Percentiles rank a stretch among this genome's conserved stretches.
Evolutionary conservation across 1,140 invertebrate species (phyloP).

Genomic region (Meloidogyne hapla): DNA sequence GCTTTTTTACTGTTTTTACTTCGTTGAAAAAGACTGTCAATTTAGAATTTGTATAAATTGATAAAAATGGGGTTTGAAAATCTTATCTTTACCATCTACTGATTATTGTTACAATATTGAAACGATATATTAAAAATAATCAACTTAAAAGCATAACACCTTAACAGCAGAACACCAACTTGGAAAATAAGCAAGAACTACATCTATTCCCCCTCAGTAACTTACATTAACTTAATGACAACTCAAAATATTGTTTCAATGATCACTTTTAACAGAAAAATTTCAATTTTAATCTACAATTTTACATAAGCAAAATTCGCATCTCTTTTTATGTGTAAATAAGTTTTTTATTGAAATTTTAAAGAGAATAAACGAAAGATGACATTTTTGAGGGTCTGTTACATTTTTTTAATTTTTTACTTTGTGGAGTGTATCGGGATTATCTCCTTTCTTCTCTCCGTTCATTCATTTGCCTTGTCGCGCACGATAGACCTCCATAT

Average conservation of each 20-base stretch:
- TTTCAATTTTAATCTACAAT: too few relatives aligned
- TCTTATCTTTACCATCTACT: too few relatives aligned
- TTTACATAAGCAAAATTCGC: not conserved
- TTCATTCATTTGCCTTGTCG: not conserved
- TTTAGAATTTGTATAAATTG: not conserved
- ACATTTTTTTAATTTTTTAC: not conserved
- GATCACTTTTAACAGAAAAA: too few relatives aligned
- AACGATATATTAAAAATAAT: too few relatives aligned
- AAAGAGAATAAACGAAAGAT: conserved; percentile 5
- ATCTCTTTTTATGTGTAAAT: not conserved
- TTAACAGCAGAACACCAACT: too few relatives aligned
- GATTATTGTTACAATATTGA: too few relatives aligned
- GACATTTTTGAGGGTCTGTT: not conserved
- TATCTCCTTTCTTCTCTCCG: not conserved
- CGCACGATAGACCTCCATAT: not conserved
- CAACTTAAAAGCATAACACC: too few relatives aligned
- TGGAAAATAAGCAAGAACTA: too few relatives aligned
- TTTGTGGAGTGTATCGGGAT: not conserved
- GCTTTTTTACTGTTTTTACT: not conserved
- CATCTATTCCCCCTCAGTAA: too few relatives aligned
- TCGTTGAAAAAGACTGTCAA: not conserved
- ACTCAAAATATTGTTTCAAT: too few relatives aligned
- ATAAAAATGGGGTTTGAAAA: conserved; percentile 1
- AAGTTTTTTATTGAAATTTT: conserved; percentile 3
- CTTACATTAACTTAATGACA: too few relatives aligned